phyloP scores from a whole-genome alignment of 2,888 invertebrate species.

The Thymelicus lineola region DNA sequence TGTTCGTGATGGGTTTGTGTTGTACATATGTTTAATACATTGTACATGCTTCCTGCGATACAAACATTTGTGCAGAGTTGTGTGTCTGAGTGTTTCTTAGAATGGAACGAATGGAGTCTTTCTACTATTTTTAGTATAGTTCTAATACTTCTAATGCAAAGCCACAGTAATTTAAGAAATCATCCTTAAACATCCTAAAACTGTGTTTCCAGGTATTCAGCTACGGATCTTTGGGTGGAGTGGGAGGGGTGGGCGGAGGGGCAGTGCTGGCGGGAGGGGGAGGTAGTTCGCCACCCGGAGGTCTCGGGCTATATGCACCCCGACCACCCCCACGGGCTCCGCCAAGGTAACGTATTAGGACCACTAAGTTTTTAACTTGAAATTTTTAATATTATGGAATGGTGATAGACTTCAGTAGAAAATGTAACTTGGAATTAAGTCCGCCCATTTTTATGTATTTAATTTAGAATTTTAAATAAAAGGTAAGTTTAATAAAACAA shows the following conservation, averaged over 20 bases:
- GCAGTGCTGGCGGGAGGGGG: slow-evolving; percentile 61
- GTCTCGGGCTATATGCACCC: slow-evolving; percentile 75
- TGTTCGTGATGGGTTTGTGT: no score
- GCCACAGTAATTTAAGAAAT: no score
- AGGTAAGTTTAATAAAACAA: no score
- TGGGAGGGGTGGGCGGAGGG: slow-evolving; percentile 86
- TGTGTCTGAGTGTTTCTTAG: no score
- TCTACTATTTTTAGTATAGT: neutral
- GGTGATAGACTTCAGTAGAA: no score
- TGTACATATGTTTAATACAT: no score
- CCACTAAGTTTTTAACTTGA: neutral
- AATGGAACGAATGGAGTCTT: neutral
- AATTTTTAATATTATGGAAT: neutral
- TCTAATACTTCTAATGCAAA: no score
- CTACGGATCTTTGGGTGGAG: slow-evolving; percentile 87
- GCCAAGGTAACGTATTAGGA: slow-evolving; percentile 55
- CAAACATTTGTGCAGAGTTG: no score
- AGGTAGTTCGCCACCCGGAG: slow-evolving; percentile 72
- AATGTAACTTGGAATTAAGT: no score
- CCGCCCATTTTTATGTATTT: no score
- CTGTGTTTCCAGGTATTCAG: slow-evolving; percentile 90
- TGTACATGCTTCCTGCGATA: no score
- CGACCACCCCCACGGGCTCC: slow-evolving; percentile 71
- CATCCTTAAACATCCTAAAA: neutral
- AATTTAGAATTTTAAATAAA: no score